Percentiles rank a stretch among this genome's conserved stretches.
These are phyloP conservation scores for Apostichopus parvimensis DNA, from an alignment of 35 echinoderm and acorn worm genomes.

Conservation along the genomic window DNA sequence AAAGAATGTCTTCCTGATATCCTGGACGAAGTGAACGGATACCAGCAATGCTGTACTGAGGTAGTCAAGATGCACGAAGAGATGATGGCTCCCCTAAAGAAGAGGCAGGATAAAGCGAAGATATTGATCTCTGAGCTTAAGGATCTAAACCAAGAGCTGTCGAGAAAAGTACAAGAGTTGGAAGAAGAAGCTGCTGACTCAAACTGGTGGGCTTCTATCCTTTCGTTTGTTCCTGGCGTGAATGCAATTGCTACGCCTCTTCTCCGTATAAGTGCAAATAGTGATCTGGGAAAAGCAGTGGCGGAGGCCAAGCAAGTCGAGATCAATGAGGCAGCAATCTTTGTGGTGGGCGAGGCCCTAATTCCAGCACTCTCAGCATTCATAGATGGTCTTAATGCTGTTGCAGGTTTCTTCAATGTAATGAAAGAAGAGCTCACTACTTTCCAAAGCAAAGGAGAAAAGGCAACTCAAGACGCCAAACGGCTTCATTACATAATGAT, in stretches of 20 bases:
- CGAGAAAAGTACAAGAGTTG: neutral
- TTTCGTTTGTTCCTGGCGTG: too few relatives aligned
- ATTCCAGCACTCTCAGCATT: neutral
- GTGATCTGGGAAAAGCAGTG: neutral
- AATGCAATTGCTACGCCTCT: neutral
- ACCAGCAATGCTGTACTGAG: neutral
- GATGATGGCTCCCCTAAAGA: neutral
- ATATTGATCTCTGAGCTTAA: neutral
- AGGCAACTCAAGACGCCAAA: neutral
- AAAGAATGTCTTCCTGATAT: neutral
- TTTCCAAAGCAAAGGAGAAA: slow-evolving; percentile 1
- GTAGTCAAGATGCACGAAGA: neutral
- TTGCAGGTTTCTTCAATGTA: too few relatives aligned
- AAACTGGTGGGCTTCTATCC: neutral
- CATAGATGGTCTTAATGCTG: neutral
- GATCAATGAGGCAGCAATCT: slow-evolving; percentile 2
- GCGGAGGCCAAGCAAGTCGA: slow-evolving; percentile 9
- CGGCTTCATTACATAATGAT: neutral
- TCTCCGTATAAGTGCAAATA: neutral
- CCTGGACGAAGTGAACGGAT: slow-evolving; percentile 19
- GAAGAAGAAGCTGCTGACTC: neutral
- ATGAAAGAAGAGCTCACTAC: slow-evolving; percentile 3
- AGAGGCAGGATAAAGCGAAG: neutral
- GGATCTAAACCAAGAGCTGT: neutral
- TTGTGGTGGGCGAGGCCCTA: neutral